These are phyloP conservation scores for Anthopleura sola DNA, from an alignment of 64 coral and sea anemone species.

Conservation along the genomic window DNA sequence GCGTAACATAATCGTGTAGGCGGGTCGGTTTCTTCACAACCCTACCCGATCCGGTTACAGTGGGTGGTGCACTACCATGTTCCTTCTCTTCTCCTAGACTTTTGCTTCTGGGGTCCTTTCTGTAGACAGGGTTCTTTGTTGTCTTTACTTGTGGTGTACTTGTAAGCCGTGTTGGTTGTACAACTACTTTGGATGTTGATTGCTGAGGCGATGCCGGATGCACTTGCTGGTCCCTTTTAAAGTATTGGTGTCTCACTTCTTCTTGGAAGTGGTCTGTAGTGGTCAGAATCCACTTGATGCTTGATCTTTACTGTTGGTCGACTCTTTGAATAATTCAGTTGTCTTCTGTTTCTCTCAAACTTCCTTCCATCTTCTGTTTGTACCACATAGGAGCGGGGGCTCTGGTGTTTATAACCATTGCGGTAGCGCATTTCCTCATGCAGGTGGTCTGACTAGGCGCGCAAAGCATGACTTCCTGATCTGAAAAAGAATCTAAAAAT, in stretches of 20 bases:
- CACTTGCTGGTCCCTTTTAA: background rate
- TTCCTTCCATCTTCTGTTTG: constrained; percentile 24
- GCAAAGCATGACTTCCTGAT: too few species aligned
- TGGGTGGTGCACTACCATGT: background rate
- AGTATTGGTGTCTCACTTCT: background rate
- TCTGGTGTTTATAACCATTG: constrained; percentile 53
- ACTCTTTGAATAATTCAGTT: constrained; percentile 3
- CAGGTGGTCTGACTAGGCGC: too few species aligned
- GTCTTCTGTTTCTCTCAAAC: constrained; percentile 24
- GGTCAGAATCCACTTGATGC: background rate
- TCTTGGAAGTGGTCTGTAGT: background rate
- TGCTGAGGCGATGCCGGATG: background rate
- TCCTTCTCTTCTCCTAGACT: background rate
- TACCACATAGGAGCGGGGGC: constrained; percentile 54
- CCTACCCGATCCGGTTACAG: background rate
- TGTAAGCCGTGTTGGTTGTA: background rate
- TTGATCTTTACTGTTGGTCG: background rate
- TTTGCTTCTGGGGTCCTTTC: background rate
- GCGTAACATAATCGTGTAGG: background rate
- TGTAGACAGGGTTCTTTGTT: background rate
- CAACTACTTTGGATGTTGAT: background rate
- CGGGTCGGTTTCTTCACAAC: constrained; percentile 3
- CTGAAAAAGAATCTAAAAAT: too few species aligned
- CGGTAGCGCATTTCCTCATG: too few species aligned
- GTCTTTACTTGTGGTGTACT: background rate